Base-by-base conservation (phyloP, 2,888 invertebrate species). In the Dryocosmus kuriphilus region DNA sequence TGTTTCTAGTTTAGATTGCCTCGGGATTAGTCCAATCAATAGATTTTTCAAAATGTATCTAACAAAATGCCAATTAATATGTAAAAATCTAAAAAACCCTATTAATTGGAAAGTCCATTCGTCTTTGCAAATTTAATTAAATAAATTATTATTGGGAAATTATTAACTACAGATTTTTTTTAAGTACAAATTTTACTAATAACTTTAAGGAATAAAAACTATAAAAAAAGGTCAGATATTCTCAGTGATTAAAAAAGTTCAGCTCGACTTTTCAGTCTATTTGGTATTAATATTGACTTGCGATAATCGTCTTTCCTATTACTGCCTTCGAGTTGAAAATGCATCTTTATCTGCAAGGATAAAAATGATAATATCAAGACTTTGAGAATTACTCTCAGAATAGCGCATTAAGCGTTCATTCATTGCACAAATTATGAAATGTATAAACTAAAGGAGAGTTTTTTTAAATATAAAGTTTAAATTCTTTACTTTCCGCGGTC, bases 271-370 rank as follows among this genome's bases (percentile, higher is more conserved):
- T 6, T 19, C 30, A 71, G 51, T 71, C 51, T 11, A n/a, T 30
- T 71, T 51, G 11, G 46, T 65, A 65, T 65, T 38, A 14, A 30
- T 51, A 71, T 30, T 71, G 71, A 71, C 71, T 71, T 71, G 51
- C 71, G 71, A 51, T n/a, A 27, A 71, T n/a, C 27, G 2, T 51
- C 51, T 71, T 51, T 27, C 41, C 8, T 30, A 71, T 71, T 51
- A 71, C 51, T 71, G 71, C 71, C 51, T 51, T 71, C 30, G 30
- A 71, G 46, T 71, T 51, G 57, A 57, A 57, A 51, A 32, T 71
- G 71, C 71, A 71, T 19, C 46, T 71, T 67, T 30, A 51, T 71
- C 71, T 71, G 51, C 11, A 71, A 71, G n/a, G 11, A 71, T 30
- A 71, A 51, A 30, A 51, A 71, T 32, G 30, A n/a, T 30, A 19